These are phyloP conservation scores for Benitochromis conjunctus DNA, from an alignment of 2,113 vertebrate species.

Conservation along the genomic window DNA sequence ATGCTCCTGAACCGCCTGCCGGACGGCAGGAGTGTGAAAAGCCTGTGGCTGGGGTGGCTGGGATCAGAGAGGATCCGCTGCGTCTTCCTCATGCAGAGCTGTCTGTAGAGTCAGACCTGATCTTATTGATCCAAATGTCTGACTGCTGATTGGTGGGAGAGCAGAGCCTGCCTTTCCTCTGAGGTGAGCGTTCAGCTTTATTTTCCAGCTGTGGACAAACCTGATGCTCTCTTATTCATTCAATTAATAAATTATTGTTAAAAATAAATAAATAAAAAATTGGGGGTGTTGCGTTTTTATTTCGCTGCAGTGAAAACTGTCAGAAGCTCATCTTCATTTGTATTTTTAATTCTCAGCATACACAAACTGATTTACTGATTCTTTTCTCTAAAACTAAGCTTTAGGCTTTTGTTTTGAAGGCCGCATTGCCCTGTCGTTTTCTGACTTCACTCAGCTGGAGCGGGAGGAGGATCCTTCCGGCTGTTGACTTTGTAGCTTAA, in stretches of 20 bases:
- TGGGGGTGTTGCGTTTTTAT: not conserved
- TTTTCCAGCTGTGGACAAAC: no score
- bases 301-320: not conserved
- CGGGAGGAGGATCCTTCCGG: not conserved
- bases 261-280: no score
- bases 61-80: no score
- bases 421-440: not conserved
- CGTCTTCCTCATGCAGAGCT: no score
- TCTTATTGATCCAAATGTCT: not conserved
- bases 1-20: no score
- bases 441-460: not conserved
- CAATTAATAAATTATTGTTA: not conserved
- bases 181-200: not conserved
- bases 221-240: not conserved
- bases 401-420: constrained; percentile 2
- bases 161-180: not conserved
- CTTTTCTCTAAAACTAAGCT: not conserved
- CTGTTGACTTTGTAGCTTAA: not conserved
- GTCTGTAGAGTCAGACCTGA: not conserved
- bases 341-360: not conserved
- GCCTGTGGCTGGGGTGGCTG: no score
- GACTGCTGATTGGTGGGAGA: not conserved
- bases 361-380: not conserved
- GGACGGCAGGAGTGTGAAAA: no score
- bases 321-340: not conserved